Conservation (phyloP, 2,888 invertebrate genomes). For the Agrochola lychnidis region DNA sequence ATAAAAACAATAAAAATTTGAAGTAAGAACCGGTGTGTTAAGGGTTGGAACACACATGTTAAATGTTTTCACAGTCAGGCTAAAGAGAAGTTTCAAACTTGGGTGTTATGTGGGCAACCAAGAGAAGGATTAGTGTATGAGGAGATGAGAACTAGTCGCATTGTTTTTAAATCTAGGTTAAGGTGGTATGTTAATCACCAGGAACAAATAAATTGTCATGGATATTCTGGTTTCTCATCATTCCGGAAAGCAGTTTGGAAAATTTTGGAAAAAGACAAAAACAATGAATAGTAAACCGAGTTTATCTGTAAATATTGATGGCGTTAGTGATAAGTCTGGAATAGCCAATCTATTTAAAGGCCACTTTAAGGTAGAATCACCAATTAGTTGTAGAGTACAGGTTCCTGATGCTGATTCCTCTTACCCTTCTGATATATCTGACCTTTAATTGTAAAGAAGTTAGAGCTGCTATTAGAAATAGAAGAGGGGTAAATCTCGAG, state of each 20-base stretch:
- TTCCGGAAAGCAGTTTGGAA: not conserved
- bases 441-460: not conserved
- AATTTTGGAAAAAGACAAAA: not conserved
- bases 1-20: no score
- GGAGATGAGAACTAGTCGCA: not conserved
- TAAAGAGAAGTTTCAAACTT: not conserved
- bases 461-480: not conserved
- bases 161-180: not conserved
- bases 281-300: not conserved
- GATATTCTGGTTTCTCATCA: not conserved
- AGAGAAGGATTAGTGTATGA: not conserved
- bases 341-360: not conserved
- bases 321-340: not conserved
- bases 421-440: not conserved
- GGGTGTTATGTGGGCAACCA: no score
- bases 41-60: no score
- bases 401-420: not conserved
- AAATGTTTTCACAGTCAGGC: not conserved
- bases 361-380: not conserved
- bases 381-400: not conserved
- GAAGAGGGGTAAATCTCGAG: not conserved
- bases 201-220: no score
- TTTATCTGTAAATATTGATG: not conserved
- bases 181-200: not conserved
- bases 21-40: no score